Base-by-base conservation (phyloP, 2,113 vertebrate species). In the Casuarius casuarius region DNA sequence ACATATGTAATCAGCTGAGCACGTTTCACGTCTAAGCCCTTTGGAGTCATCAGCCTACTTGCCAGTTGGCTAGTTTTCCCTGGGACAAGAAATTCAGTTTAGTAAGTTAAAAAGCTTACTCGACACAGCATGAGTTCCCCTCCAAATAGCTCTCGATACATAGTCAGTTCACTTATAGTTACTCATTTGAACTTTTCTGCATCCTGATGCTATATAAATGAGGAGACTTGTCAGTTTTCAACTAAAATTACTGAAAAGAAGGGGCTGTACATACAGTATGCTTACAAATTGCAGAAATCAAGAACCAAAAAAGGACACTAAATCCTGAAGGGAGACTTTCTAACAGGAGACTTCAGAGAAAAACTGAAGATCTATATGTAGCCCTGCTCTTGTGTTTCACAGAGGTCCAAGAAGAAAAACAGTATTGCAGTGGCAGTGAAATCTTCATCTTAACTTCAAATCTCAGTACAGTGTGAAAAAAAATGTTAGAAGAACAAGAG, bases 171-270 rank as follows among this genome's bases (percentile, higher is more conserved):
- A 44, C n/a, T 54, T 73, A 51, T 28, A 74, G 35, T 38, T 63
- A 35, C 1, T 71, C 3, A 28, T 52, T n/a, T 56, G 38, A 68
- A 23, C 26, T 83, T 12, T 90, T 6, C 23, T 51, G 8, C 23
- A 26, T 56, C 46, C 7, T 76, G 6, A n/a, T 0, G 0, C 28
- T 42, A 49, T 4, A 25, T 40, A 75, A 86, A 51, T 77, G 52
- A 52, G 31, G 72, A 2, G 19, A 46, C 15, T 82, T 77, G 42
- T 0, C n/a, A 65, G 3, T 73, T 94, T 92, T 80, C 20, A 46
- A 13, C 21, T 52, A 31, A 40, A 72, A 62, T 44, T 26, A 63
- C 54, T 51, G 11, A 72, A 85, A 68, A 54, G 31, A 68, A 42
- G 4, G 25, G 20, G 3, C 8, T 31, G 1, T 70, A 23, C 5